Conservation (phyloP, 2,797 vertebrate genomes). For the Melanotaenia boesemani region DNA sequence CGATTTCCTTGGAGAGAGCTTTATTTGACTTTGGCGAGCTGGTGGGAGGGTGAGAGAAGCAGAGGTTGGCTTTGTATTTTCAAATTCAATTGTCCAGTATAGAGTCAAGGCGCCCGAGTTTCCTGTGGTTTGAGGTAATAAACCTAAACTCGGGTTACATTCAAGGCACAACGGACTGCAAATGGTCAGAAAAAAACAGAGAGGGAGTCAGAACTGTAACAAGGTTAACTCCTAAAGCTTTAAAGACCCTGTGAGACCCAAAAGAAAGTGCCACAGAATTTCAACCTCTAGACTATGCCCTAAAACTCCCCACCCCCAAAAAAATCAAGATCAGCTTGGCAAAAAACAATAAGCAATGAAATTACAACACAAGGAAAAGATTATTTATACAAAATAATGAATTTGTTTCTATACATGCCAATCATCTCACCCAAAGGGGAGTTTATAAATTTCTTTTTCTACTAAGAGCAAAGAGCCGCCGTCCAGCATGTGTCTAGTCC, state of each 20-base stretch:
- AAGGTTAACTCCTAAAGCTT: slow-evolving; percentile 28
- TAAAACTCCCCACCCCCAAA: no score
- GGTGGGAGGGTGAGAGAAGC: slow-evolving; percentile 58
- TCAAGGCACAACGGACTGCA: slow-evolving; percentile 41
- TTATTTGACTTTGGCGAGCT: slow-evolving; percentile 62
- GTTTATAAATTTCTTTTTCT: slow-evolving; percentile 62
- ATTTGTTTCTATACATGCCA: slow-evolving; percentile 83
- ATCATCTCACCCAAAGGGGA: slow-evolving; percentile 74
- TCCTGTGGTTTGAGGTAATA: slow-evolving; percentile 69
- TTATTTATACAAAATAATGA: slow-evolving; percentile 85
- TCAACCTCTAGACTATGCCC: neutral
- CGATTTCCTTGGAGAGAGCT: slow-evolving; percentile 55
- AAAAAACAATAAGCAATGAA: slow-evolving; percentile 82
- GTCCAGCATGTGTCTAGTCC: slow-evolving; percentile 62
- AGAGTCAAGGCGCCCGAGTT: slow-evolving; percentile 54
- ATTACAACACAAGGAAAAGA: slow-evolving; percentile 78
- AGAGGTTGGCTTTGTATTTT: slow-evolving; percentile 63
- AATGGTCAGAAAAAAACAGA: slow-evolving; percentile 47
- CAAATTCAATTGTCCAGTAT: slow-evolving; percentile 73
- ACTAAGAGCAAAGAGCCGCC: slow-evolving; percentile 42
- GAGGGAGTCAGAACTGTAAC: slow-evolving; percentile 15
- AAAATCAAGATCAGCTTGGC: slow-evolving; percentile 69
- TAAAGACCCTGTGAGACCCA: slow-evolving; percentile 15
- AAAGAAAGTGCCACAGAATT: no score
- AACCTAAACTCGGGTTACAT: slow-evolving; percentile 68